Evolutionary conservation across 2,888 invertebrate species (phyloP).

Genomic region (Merodon equestris): DNA sequence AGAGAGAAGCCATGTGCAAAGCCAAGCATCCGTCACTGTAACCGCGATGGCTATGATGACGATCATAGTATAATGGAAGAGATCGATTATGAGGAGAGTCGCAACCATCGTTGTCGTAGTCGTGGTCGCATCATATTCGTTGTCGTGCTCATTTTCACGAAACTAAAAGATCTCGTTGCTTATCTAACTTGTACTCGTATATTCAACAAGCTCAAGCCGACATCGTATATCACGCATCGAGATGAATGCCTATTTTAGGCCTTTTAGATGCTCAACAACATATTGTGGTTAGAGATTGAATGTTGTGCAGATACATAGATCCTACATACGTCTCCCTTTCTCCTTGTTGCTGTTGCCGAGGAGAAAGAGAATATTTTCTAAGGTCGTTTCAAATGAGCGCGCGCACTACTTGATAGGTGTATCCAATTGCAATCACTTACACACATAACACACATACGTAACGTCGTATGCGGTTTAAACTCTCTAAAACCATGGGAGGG

Average conservation of each 20-base stretch:
- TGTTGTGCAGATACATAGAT: constrained; percentile 42
- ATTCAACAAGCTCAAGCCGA: constrained; percentile 26
- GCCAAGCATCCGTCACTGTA: constrained; percentile 45
- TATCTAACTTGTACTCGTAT: constrained; percentile 38
- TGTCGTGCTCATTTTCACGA: constrained; percentile 45
- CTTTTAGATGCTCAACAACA: constrained; percentile 58
- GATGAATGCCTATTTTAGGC: constrained; percentile 60
- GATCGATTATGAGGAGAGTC: constrained; percentile 50
- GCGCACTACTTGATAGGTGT: constrained; percentile 44
- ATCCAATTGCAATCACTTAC: constrained; percentile 41
- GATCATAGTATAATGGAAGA: constrained; percentile 1
- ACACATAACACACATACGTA: not conserved
- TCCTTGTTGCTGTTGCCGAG: constrained; percentile 6
- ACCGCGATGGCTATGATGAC: constrained; percentile 19
- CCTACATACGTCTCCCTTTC: constrained; percentile 53
- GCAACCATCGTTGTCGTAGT: too few relatives aligned
- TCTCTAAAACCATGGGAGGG: constrained; percentile 50
- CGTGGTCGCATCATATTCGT: constrained; percentile 29
- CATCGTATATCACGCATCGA: constrained; percentile 15
- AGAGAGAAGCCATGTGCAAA: constrained; percentile 40
- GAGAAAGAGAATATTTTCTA: constrained; percentile 70
- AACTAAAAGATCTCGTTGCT: constrained; percentile 5
- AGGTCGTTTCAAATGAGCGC: constrained; percentile 70
- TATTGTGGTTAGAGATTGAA: constrained; percentile 64
- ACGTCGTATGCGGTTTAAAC: constrained; percentile 49